Base-by-base conservation (phyloP, 1,140 invertebrate genomes). In the Drosophila sturtevanti region DNA sequence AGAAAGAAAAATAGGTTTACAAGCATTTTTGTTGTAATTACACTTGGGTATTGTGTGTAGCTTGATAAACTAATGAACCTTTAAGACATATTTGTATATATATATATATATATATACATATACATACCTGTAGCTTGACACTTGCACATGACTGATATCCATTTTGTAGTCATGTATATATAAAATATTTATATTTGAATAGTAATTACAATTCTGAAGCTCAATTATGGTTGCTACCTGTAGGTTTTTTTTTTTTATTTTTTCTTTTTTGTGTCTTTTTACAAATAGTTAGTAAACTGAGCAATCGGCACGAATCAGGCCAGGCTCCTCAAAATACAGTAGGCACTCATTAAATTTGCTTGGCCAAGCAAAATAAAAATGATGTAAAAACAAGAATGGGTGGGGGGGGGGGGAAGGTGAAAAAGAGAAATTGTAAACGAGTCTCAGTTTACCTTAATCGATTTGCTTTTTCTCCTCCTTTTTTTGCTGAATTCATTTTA, bases 261-360 rank as follows among this genome's bases (percentile, higher is more conserved):
- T n/a, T n/a, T n/a, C n/a, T n/a, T n/a, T n/a, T 24, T 24, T 24
- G 4, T 24, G 24, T 24, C 27, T 31, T 31, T 31, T 24, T 3
- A 6, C 27, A 6, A 31, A 31, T 1, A 31, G 71, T 63, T 24
- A 31, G 54, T 52, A 75, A 75, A 75, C 37, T 76, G 72, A 76
- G 52, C 72, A 76, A 76, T 76, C 72, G 63, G 72, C 72, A 76
- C 72, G 72, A 75, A 62, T 75, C 51, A 56, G 71, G 69, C 37
- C 55, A 31, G 37, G 37, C 12, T 38, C 11, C 11, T n/a, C n/a
- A 3, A 16, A 44, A 18, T 18, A 44, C 14, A 21, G 35, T 27
- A 51, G 10, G 35, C 12, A 41, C n/a, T 56, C 31, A 75, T 48
- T 74, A 64, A 31, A 41, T 58, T 58, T 62, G 72, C 72, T 68